These are phyloP conservation scores for Coturnix japonica DNA, from an alignment of 2,113 vertebrate species.

Conservation along the genomic window DNA sequence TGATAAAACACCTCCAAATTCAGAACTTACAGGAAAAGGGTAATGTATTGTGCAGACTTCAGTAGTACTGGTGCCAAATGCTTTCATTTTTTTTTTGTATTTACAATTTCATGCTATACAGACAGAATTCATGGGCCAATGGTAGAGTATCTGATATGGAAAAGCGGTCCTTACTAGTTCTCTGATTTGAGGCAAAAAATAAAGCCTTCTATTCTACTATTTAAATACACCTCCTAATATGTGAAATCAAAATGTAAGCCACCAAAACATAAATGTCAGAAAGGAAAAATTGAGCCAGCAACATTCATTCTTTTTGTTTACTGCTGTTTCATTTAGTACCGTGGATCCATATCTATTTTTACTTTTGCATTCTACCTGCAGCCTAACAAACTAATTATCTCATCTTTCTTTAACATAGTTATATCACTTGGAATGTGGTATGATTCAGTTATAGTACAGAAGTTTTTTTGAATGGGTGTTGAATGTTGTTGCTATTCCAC, in stretches of 20 bases:
- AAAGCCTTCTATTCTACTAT: not conserved
- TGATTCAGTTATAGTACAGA: not conserved
- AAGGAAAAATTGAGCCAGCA: not conserved
- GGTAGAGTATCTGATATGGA: not conserved
- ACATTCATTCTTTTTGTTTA: not conserved
- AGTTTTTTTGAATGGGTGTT: not conserved
- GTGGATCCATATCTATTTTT: not conserved
- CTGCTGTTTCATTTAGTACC: not conserved
- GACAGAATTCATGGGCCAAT: not conserved
- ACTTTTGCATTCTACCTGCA: not conserved
- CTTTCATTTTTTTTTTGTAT: not conserved
- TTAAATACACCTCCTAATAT: not conserved
- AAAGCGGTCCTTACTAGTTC: not conserved
- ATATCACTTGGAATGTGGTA: not conserved
- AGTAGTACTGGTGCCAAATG: not conserved
- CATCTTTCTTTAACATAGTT: not conserved
- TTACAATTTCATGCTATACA: not conserved
- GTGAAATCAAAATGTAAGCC: not conserved
- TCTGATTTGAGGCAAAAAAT: not conserved
- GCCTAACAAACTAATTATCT: not conserved
- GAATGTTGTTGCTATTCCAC: not conserved
- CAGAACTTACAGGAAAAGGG: constrained; percentile 84
- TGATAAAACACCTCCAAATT: constrained; percentile 81
- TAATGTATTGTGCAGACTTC: constrained; percentile 49
- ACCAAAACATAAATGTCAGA: not conserved